These are phyloP conservation scores for Atrina japonica DNA, from an alignment of 2,888 invertebrate species.

Conservation along the genomic window DNA sequence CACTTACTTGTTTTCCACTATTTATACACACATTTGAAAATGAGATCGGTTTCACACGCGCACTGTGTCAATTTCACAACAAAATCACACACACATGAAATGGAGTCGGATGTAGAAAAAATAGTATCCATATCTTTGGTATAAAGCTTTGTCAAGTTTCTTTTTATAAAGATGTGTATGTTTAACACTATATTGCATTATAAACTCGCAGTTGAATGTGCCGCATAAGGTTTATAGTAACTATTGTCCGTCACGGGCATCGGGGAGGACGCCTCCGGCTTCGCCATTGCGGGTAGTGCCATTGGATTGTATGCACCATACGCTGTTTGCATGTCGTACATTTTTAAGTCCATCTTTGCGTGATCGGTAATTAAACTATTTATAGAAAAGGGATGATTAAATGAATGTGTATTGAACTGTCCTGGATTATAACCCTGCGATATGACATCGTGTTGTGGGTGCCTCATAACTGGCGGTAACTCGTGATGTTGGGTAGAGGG, in stretches of 20 bases:
- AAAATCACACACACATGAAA: too few relatives aligned
- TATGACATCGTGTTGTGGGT: slow-evolving; percentile 42
- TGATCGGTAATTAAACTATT: slow-evolving; percentile 91
- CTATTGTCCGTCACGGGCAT: slow-evolving; percentile 61
- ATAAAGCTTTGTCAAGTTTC: slow-evolving; percentile 26
- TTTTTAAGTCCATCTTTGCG: slow-evolving; percentile 91
- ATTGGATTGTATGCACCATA: slow-evolving; percentile 69
- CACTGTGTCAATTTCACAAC: background rate
- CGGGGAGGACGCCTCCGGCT: slow-evolving; percentile 35
- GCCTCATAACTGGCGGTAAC: slow-evolving; percentile 38
- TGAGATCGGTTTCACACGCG: background rate
- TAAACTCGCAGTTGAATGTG: slow-evolving; percentile 72
- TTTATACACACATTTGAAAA: too few relatives aligned
- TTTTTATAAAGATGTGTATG: slow-evolving; percentile 15
- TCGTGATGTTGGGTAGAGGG: slow-evolving; percentile 53
- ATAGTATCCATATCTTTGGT: slow-evolving; percentile 42
- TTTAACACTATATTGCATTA: slow-evolving; percentile 50
- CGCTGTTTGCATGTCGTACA: slow-evolving; percentile 85
- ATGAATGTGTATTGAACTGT: slow-evolving; percentile 78
- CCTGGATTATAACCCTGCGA: slow-evolving; percentile 60
- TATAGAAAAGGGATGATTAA: slow-evolving; percentile 95
- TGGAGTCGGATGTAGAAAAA: too few relatives aligned
- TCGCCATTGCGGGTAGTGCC: slow-evolving; percentile 55
- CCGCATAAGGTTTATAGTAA: slow-evolving; percentile 74
- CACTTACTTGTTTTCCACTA: too few relatives aligned